These are phyloP conservation scores for Odontesthes bonariensis DNA, from an alignment of 2,113 vertebrate species.

Conservation along the genomic window DNA sequence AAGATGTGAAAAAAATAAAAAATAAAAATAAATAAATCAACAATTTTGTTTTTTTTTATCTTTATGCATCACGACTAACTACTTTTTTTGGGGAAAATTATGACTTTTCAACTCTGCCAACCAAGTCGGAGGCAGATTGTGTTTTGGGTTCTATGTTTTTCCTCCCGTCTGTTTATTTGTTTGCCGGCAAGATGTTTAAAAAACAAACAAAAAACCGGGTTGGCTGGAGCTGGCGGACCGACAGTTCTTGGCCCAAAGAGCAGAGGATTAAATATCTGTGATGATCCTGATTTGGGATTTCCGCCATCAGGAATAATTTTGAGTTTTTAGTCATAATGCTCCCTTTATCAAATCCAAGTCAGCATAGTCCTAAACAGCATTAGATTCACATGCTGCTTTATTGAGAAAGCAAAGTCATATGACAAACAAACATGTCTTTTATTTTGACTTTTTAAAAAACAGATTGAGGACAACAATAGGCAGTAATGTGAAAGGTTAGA, in stretches of 20 bases:
- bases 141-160: constrained; percentile 57
- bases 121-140: constrained; percentile 59
- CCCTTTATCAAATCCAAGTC: constrained; percentile 39
- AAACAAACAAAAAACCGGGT: neutral
- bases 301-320: constrained; percentile 53
- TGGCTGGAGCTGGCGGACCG: constrained; percentile 53
- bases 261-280: constrained; percentile 63
- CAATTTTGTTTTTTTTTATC: no score
- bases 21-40: no score
- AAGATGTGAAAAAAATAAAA: no score
- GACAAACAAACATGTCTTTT: constrained; percentile 17
- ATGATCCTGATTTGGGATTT: constrained; percentile 72
- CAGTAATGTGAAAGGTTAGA: neutral
- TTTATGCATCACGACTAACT: constrained; percentile 2
- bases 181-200: constrained; percentile 57
- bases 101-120: constrained; percentile 62
- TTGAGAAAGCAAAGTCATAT: constrained; percentile 40
- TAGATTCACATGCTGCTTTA: constrained; percentile 42
- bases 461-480: neutral
- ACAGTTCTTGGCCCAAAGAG: constrained; percentile 70
- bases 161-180: constrained; percentile 66
- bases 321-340: constrained; percentile 41
- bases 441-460: constrained; percentile 20
- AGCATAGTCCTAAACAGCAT: constrained; percentile 23
- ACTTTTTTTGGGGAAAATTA: constrained; percentile 19